Evolutionary conservation across 2,113 vertebrate species (phyloP).

Genomic region (Cinclus cinclus): DNA sequence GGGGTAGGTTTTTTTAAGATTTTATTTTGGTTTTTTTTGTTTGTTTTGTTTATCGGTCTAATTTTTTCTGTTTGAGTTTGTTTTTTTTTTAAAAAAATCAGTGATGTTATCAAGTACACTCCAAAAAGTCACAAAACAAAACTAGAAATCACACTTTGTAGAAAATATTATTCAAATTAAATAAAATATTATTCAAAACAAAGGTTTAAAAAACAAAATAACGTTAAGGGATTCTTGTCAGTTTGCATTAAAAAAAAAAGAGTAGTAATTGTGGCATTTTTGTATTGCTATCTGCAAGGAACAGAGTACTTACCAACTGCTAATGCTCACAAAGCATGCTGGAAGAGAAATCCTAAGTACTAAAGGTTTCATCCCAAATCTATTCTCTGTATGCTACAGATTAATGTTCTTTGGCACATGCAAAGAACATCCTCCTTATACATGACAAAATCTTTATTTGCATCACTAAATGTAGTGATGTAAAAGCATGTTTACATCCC

Average conservation of each 20-base stretch:
- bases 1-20: rapidly evolving
- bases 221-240: neutral
- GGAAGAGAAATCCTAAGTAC: neutral
- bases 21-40: neutral
- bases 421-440: neutral
- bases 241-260: neutral
- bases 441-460: neutral
- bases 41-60: neutral
- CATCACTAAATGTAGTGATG: neutral
- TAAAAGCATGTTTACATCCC: neutral
- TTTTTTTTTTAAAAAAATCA: neutral
- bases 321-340: neutral
- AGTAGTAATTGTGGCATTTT: neutral
- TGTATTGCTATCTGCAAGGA: neutral
- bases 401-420: neutral
- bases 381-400: neutral
- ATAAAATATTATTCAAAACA: neutral
- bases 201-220: neutral
- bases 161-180: neutral
- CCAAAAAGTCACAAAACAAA: neutral
- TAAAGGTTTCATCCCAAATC: neutral
- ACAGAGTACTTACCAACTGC: neutral
- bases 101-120: neutral
- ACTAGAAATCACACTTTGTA: neutral
- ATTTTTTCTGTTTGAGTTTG: neutral